phyloP scores from a whole-genome alignment of 2,113 vertebrate genomes.

The Tapirus terrestris region DNA sequence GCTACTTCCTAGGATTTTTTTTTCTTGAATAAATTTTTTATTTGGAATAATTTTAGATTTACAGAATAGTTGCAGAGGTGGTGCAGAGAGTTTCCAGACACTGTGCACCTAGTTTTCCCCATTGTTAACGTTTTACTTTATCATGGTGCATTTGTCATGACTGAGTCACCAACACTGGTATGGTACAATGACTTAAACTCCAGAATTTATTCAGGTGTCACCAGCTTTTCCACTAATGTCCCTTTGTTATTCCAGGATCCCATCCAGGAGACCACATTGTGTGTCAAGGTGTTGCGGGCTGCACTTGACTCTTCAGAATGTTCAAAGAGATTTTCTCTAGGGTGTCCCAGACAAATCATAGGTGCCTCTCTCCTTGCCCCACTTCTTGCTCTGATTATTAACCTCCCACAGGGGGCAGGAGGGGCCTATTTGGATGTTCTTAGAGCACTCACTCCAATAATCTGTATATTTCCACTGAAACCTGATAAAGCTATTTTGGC shows the following conservation, averaged over 20 bases:
- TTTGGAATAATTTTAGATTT: neutral
- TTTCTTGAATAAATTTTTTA: neutral
- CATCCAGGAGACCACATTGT: accelerated
- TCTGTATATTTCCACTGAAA: neutral
- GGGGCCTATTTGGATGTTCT: neutral
- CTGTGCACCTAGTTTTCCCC: accelerated
- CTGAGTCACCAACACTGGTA: accelerated
- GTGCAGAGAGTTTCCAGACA: too few relatives aligned
- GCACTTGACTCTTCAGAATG: neutral
- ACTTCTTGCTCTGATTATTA: neutral
- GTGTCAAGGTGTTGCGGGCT: neutral
- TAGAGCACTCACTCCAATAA: neutral
- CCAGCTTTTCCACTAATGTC: too few relatives aligned
- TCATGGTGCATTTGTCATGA: neutral
- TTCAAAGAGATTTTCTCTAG: neutral
- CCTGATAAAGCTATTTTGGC: neutral
- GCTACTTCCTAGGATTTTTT: neutral
- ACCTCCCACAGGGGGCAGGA: neutral
- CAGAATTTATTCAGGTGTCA: too few relatives aligned
- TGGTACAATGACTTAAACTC: neutral
- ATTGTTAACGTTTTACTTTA: too few relatives aligned
- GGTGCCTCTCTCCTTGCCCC: neutral
- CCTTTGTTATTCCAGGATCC: neutral
- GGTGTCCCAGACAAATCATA: neutral
- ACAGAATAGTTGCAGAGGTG: neutral